Conservation (phyloP, 23 tunicate genomes). For the Botrylloides violaceus region DNA sequence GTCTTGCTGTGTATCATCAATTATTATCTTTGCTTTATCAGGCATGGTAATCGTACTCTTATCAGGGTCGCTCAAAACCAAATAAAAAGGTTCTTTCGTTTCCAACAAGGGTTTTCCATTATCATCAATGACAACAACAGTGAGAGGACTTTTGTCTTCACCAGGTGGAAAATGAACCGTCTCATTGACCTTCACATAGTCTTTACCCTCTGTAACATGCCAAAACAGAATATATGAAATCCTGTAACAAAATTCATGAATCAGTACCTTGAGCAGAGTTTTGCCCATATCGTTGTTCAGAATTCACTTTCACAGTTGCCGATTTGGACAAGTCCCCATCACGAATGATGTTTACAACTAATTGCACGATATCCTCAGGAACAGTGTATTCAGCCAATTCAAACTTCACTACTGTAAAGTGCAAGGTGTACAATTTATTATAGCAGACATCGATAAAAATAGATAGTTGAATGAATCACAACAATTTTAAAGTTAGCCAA, state of each 20-base stretch:
- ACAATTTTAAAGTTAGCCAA: no score
- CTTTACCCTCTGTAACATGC: not conserved
- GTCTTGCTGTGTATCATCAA: not conserved
- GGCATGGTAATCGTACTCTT: no score
- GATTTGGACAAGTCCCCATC: not conserved
- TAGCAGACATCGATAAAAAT: no score
- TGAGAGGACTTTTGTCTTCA: not conserved
- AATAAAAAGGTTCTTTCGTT: not conserved
- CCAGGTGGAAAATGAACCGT: not conserved
- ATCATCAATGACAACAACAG: not conserved
- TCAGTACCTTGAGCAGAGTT: not conserved
- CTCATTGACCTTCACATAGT: conserved; percentile 5
- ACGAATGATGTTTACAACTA: not conserved
- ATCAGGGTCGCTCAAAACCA: not conserved
- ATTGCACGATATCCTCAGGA: not conserved
- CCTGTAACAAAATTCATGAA: not conserved
- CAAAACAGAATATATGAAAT: not conserved
- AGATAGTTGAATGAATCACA: no score
- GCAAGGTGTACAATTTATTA: no score
- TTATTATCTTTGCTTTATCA: not conserved
- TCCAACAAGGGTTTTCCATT: not conserved
- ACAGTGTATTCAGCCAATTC: not conserved
- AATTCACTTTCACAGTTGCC: not conserved
- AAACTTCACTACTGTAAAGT: not conserved
- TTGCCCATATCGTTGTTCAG: not conserved